Percentiles rank a stretch among this genome's conserved stretches.
phyloP scores from a whole-genome alignment of 1,140 invertebrate genomes.

The Caenorhabditis brenneri region DNA sequence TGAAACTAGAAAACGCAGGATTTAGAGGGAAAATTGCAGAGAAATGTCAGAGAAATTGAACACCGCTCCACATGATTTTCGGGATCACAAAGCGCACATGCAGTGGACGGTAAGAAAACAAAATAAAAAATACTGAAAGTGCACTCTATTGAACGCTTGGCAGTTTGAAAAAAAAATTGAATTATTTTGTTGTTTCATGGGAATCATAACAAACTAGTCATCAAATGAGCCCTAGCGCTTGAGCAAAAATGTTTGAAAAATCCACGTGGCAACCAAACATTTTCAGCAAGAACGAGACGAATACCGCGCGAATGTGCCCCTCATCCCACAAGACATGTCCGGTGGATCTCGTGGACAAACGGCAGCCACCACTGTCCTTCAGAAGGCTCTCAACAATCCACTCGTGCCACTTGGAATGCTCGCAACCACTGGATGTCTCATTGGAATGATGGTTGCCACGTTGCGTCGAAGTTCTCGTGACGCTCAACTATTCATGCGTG shows the following conservation, averaged over 20 bases:
- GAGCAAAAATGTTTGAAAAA: too few species aligned
- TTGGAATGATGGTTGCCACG: slow-evolving; percentile 61
- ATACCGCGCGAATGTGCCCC: slow-evolving; percentile 30
- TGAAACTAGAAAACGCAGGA: background rate
- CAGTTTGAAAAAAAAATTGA: too few species aligned
- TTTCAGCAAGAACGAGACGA: slow-evolving; percentile 40
- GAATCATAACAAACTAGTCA: too few species aligned
- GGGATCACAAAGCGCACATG: slow-evolving; percentile 51
- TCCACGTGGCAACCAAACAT: too few species aligned
- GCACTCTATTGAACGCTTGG: background rate
- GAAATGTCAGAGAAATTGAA: background rate
- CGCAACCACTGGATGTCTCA: slow-evolving; percentile 61
- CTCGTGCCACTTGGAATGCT: slow-evolving; percentile 62
- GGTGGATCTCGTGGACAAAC: slow-evolving; percentile 29
- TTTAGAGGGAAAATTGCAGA: background rate
- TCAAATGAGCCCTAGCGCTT: too few species aligned
- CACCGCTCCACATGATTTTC: slow-evolving; percentile 46
- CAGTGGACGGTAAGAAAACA: slow-evolving; percentile 23
- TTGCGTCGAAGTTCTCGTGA: slow-evolving; percentile 58
- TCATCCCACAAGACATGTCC: slow-evolving; percentile 50
- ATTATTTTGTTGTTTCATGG: too few species aligned
- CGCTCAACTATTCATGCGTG: slow-evolving; percentile 63
- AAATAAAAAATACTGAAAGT: background rate
- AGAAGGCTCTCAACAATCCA: slow-evolving; percentile 59
- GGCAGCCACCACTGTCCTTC: slow-evolving; percentile 31